These are phyloP conservation scores for Sprattus sprattus DNA, from an alignment of 2,113 vertebrate genomes.

Conservation along the genomic window DNA sequence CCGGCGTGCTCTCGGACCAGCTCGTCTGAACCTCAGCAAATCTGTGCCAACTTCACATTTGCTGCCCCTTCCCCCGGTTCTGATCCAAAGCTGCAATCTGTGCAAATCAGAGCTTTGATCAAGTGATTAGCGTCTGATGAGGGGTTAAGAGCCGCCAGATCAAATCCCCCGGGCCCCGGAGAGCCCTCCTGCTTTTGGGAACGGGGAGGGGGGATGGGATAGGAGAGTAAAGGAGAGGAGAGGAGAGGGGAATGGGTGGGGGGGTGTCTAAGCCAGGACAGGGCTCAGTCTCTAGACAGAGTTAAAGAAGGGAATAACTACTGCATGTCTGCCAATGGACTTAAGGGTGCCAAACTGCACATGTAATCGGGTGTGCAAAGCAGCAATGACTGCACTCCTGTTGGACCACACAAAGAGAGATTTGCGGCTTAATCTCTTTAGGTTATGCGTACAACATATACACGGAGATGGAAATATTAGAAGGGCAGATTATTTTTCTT, in stretches of 20 bases:
- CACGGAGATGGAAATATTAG: too few relatives aligned
- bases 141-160: constrained; percentile 26
- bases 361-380: not conserved
- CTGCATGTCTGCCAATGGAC: not conserved
- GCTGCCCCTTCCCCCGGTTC: not conserved
- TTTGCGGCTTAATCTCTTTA: too few relatives aligned
- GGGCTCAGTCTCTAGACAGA: constrained; percentile 8
- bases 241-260: not conserved
- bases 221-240: too few relatives aligned
- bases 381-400: not conserved
- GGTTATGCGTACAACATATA: too few relatives aligned
- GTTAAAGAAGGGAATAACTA: constrained; percentile 1
- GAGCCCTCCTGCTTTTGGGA: not conserved
- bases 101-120: constrained; percentile 42
- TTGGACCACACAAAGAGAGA: too few relatives aligned
- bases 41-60: not conserved
- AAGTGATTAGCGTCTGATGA: constrained; percentile 32
- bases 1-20: not conserved
- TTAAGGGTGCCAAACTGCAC: not conserved
- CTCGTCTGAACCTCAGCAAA: not conserved
- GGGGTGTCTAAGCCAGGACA: not conserved
- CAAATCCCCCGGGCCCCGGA: not conserved
- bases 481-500: too few relatives aligned
- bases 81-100: not conserved
- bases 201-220: not conserved